Evolutionary conservation across 2,113 vertebrate species (phyloP).

Genomic region (Andinoacara biseriatus): DNA sequence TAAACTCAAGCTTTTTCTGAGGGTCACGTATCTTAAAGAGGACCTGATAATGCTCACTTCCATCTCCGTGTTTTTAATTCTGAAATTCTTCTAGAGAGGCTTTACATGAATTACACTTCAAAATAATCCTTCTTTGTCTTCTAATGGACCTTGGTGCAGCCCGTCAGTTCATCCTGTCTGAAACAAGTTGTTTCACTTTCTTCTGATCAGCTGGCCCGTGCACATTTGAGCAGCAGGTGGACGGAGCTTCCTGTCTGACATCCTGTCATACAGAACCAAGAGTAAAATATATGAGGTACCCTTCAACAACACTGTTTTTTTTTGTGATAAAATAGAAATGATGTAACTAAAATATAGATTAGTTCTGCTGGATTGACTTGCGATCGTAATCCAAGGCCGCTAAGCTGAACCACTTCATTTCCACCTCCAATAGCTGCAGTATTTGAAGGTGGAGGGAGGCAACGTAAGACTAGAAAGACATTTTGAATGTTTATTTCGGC

Average conservation of each 20-base stretch:
- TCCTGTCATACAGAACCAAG: not conserved
- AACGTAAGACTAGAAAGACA: constrained; percentile 3
- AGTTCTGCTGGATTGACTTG: not conserved
- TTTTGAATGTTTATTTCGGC: constrained; percentile 46
- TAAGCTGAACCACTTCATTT: not conserved
- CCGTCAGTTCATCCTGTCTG: too few species aligned
- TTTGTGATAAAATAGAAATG: not conserved
- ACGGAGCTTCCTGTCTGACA: not conserved
- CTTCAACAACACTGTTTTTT: not conserved
- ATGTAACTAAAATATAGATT: not conserved
- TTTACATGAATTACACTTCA: not conserved
- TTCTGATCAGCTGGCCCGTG: not conserved
- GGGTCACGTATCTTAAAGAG: not conserved
- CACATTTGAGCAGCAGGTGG: not conserved
- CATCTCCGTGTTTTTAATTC: not conserved
- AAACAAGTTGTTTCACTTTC: not conserved
- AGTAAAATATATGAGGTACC: not conserved
- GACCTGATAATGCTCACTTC: not conserved
- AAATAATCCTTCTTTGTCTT: not conserved
- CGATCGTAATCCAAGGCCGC: not conserved
- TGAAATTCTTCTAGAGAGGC: not conserved
- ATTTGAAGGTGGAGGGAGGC: not conserved
- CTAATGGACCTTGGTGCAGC: not conserved
- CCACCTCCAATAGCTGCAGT: not conserved
- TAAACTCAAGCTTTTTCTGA: not conserved